Evolutionary conservation across 23 tunicate genomes (phyloP), one percentile per base, ranked within the genome.

Genomic region (Halocynthia aurantium): DNA sequence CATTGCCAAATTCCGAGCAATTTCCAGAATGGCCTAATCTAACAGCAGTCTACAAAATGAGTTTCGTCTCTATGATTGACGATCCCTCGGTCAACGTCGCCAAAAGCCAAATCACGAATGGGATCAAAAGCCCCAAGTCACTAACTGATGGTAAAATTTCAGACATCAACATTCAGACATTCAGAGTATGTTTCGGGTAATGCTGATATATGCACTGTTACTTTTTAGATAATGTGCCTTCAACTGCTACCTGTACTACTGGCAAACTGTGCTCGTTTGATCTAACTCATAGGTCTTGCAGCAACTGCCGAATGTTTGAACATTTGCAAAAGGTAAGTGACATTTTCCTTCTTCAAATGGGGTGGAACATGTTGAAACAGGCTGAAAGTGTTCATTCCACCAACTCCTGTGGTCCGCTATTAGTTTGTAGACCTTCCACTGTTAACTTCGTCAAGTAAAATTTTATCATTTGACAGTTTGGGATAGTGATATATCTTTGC

Each of bases 101-200:
- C 64, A 31, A 31, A 31, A 74, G 78, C 21, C 64, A 44, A 10
- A 74, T 74, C n/a, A 74, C 78, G 5, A 74, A 74, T 18, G 78
- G 78, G 15, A 50, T 54, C 44, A 31, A 31, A 67, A 67, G 19
- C n/a, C 72, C 20, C 2, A n/a, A 12, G 12, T 40, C 22, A 12
- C 5, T 67, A 4, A 19, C 5, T 11, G 19, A 40, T 12, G 72
- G 72, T 67, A 67, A 13, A 0, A 31, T 31, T 31, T 31, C 4
- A 31, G 44, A 31, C 44, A 31, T 0, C 4, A 31, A 4, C 4
- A 31, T 31, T 58, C n/a, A 58, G n/a, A 58, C 64, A 17, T 13
- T 58, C n/a, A n/a, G 64, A 60, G n/a, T 60, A 1, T 60, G 64
- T 2, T 60, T 60, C n/a, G 17, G 18, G n/a, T 60, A n/a, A n/a